A percentile compares a stretch with the other conserved stretches of the same genome.
phyloP scores from a whole-genome alignment of 2,888 invertebrate species.

The Acrocera orbiculus region DNA sequence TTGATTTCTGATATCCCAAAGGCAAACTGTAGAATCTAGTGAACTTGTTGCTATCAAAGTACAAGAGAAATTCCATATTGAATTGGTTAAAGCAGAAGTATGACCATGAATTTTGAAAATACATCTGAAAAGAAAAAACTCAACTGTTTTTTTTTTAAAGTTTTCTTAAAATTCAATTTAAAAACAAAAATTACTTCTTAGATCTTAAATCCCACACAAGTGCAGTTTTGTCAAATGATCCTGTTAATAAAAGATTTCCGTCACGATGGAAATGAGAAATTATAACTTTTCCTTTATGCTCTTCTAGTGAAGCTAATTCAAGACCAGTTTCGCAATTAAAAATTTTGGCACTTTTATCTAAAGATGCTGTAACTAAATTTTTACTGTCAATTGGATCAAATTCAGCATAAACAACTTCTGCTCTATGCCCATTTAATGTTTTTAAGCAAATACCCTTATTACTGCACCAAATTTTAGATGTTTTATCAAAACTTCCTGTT shows the following conservation, averaged over 20 bases:
- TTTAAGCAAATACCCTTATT: constrained; percentile 45
- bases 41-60: constrained; percentile 50
- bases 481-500: constrained; percentile 68
- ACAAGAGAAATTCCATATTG: constrained; percentile 49
- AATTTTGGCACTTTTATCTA: constrained; percentile 56
- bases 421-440: constrained; percentile 55
- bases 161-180: background rate
- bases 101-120: constrained; percentile 43
- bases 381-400: constrained; percentile 46
- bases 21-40: constrained; percentile 47
- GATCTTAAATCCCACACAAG: constrained; percentile 53
- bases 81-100: constrained; percentile 48
- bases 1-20: constrained; percentile 42
- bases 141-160: background rate
- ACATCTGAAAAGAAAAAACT: constrained; percentile 28
- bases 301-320: constrained; percentile 40
- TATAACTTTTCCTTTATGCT: constrained; percentile 61
- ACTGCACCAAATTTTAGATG: constrained; percentile 56
- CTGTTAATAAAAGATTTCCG: constrained; percentile 53
- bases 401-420: constrained; percentile 52
- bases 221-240: constrained; percentile 63
- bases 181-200: constrained; percentile 5
- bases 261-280: constrained; percentile 51
- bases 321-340: constrained; percentile 50
- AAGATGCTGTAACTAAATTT: constrained; percentile 53